Evolutionary conservation across 2,113 vertebrate species (phyloP).

Genomic region (Hippocampus abdominalis): DNA sequence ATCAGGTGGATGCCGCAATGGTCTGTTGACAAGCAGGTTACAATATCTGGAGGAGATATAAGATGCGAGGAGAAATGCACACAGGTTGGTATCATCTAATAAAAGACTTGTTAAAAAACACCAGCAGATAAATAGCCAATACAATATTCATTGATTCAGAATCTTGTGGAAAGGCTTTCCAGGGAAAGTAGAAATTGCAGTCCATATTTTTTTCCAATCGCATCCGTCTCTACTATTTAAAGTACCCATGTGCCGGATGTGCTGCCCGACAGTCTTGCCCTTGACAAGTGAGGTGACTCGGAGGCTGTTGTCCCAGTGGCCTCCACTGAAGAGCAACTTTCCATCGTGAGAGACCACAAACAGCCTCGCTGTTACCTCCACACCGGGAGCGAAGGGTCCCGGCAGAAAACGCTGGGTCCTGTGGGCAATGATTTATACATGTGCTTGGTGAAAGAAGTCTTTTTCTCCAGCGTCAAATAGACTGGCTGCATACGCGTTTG

Average conservation of each 20-base stretch:
- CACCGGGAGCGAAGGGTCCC: slow-evolving; percentile 86
- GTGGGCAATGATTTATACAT: slow-evolving; percentile 34
- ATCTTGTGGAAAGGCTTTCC: not conserved
- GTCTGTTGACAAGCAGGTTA: slow-evolving; percentile 93
- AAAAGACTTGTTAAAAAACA: not conserved
- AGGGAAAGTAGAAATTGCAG: not conserved
- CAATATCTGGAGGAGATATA: slow-evolving; percentile 77
- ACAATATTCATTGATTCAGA: not conserved
- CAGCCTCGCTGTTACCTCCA: slow-evolving; percentile 81
- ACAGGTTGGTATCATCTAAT: not conserved
- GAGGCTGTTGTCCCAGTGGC: slow-evolving; percentile 97
- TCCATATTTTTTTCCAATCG: not conserved
- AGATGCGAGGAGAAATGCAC: not conserved
- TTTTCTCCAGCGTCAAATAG: not conserved
- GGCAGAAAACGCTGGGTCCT: slow-evolving; percentile 86
- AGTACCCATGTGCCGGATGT: slow-evolving; percentile 92
- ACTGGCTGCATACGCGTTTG: not conserved
- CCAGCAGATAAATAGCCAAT: not conserved
- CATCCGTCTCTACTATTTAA: not conserved
- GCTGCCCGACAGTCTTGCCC: slow-evolving; percentile 85
- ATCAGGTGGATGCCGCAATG: slow-evolving; percentile 94
- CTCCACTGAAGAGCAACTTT: slow-evolving; percentile 94
- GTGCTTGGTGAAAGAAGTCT: not conserved
- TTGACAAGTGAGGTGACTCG: slow-evolving; percentile 89
- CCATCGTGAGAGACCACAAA: slow-evolving; percentile 94